Base-by-base conservation (phyloP, 1,140 invertebrate species). In the Neomicropteryx cornuta region DNA sequence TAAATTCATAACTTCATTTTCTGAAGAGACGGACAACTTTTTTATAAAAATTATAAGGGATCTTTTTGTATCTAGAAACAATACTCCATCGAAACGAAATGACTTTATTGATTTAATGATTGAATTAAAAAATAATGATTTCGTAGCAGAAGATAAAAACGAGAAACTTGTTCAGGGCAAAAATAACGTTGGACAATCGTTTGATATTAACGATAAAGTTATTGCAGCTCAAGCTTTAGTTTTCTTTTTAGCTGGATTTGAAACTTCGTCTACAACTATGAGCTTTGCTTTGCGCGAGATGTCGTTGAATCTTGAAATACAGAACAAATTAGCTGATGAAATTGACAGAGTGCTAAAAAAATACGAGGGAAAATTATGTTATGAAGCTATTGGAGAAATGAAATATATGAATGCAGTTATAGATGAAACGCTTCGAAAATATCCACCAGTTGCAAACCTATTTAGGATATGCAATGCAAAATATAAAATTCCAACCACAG, bases 321-420 rank as follows among this genome's bases (percentile, higher is more conserved):
- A 73, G 41, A 33, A 57, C 3, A 64, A 62, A 36, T 34, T 60
- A 4, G 45, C 64, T 4, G 33, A 55, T 3, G 66, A 72, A 50
- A 55, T 72, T 3, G 38, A 50, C 3, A 31, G 48, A 3, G 57
- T 66, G 17, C 21, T 72, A 2, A 39, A 51, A 6, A 56, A 56
- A 36, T 44, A 71, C 38, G 43, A 60, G n/a, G 58, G 60, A 1
- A 40, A 65, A 37, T 38, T 75, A 0, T 70, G 56, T 16, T 76
- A 72, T 44, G 72, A 76, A 13, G 55, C 55, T 17, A 33, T 77
- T 2, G 54, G 60, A 13, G 62, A 70, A n/a, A 62, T 79, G 55
- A 60, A 58, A 0, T 77, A 73, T 43, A 47, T 78, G n/a, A n/a
- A n/a, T n/a, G n/a, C n/a, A n/a, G n/a, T n/a, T n/a, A n/a, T n/a